Percentiles rank a stretch among this genome's conserved stretches.
Conservation (phyloP, 2,113 vertebrate genomes). For the Prinia subflava region DNA sequence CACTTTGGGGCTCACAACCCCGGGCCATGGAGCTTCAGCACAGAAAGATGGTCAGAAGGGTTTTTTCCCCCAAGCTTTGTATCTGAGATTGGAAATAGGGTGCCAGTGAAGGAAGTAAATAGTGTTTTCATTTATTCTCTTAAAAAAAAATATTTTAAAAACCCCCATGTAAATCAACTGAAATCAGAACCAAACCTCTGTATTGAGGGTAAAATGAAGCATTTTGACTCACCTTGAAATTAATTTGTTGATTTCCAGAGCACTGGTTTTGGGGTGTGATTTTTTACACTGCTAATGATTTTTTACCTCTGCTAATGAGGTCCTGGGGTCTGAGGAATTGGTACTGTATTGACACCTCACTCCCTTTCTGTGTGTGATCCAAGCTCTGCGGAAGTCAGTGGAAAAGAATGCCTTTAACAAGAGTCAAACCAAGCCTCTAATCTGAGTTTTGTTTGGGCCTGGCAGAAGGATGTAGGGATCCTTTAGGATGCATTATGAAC, state of each 20-base stretch:
- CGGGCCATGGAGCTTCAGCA: not conserved
- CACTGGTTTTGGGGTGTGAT: not conserved
- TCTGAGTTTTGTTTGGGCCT: not conserved
- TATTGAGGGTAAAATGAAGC: not conserved
- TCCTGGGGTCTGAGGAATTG: not conserved
- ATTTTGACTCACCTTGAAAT: not conserved
- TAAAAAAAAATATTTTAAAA: not conserved
- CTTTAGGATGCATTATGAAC: not conserved
- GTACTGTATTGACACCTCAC: not conserved
- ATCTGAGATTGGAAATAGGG: not conserved
- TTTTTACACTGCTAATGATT: not conserved
- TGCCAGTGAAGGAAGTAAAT: not conserved
- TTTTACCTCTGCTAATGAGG: not conserved
- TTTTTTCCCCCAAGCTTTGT: not conserved
- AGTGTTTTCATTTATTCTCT: not conserved
- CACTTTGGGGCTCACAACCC: accelerated
- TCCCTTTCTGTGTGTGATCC: not conserved
- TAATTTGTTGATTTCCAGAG: not conserved
- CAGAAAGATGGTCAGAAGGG: not conserved
- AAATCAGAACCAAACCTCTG: not conserved
- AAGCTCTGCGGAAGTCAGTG: not conserved
- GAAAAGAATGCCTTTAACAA: not conserved
- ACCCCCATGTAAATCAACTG: accelerated
- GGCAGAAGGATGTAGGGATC: not conserved
- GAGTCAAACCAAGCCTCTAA: not conserved